These are phyloP conservation scores for Cinclus cinclus DNA, from an alignment of 2,113 vertebrate genomes.

Conservation along the genomic window DNA sequence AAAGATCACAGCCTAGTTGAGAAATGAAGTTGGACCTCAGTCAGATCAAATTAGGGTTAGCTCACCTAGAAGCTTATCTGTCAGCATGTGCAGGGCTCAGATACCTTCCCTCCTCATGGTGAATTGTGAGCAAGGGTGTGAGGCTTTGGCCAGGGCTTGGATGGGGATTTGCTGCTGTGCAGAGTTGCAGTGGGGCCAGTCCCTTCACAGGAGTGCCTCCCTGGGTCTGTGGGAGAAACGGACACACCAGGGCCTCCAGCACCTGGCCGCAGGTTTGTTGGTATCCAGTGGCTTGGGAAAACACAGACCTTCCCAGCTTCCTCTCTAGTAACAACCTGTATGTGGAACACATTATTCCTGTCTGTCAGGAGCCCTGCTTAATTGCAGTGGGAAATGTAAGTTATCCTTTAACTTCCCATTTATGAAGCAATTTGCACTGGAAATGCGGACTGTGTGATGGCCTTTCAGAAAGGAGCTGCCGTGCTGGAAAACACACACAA, in stretches of 20 bases:
- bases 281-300: background rate
- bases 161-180: background rate
- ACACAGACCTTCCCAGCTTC: background rate
- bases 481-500: constrained; percentile 67
- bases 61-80: background rate
- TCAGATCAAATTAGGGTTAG: background rate
- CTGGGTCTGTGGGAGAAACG: background rate
- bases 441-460: background rate
- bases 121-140: background rate
- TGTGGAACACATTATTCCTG: background rate
- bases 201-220: background rate
- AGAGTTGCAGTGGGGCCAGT: background rate
- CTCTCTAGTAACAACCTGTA: constrained; percentile 2
- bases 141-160: background rate
- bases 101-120: background rate
- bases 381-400: constrained; percentile 22
- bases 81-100: background rate
- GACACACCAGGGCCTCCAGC: background rate
- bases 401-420: constrained; percentile 55
- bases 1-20: background rate
- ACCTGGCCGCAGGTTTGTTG: background rate
- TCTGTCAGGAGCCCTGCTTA: constrained; percentile 20
- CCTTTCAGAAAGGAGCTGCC: constrained; percentile 42
- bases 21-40: constrained; percentile 8
- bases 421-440: constrained; percentile 59